Evolutionary conservation across 1,140 invertebrate species (phyloP).

Genomic region (Hestina assimilis): DNA sequence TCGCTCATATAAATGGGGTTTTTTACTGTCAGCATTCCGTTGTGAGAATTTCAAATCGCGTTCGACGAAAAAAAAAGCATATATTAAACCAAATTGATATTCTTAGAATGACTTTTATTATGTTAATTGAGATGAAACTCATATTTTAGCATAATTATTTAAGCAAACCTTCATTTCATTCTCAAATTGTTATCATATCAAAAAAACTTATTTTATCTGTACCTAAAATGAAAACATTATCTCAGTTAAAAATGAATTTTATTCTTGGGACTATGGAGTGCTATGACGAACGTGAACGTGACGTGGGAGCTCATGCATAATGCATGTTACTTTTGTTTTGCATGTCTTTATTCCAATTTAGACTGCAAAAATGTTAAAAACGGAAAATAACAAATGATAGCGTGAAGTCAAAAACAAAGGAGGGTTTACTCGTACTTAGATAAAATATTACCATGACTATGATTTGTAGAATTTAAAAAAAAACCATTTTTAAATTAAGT

Average conservation of each 20-base stretch:
- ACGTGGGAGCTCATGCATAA: constrained; percentile 24
- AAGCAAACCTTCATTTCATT: too few relatives aligned
- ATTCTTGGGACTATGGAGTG: constrained; percentile 11
- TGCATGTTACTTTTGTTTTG: constrained; percentile 26
- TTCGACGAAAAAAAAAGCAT: too few relatives aligned
- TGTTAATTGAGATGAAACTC: too few relatives aligned
- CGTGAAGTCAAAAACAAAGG: background rate
- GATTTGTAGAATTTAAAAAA: too few relatives aligned
- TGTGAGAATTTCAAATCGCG: too few relatives aligned
- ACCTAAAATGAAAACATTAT: constrained; percentile 3
- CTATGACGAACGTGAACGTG: constrained; percentile 20
- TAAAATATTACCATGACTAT: too few relatives aligned
- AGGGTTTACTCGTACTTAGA: background rate
- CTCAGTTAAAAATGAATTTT: constrained; percentile 15
- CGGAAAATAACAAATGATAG: background rate
- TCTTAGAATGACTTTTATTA: too few relatives aligned
- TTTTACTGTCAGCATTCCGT: too few relatives aligned
- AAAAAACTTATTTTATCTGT: background rate
- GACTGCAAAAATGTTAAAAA: constrained; percentile 13
- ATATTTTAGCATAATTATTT: too few relatives aligned
- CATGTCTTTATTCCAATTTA: constrained; percentile 26
- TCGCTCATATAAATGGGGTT: too few relatives aligned
- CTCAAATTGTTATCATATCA: background rate
- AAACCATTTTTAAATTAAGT: too few relatives aligned
- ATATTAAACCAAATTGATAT: too few relatives aligned